These are phyloP conservation scores for Hybos culiciformis DNA, from an alignment of 2,888 invertebrate species.

Conservation along the genomic window DNA sequence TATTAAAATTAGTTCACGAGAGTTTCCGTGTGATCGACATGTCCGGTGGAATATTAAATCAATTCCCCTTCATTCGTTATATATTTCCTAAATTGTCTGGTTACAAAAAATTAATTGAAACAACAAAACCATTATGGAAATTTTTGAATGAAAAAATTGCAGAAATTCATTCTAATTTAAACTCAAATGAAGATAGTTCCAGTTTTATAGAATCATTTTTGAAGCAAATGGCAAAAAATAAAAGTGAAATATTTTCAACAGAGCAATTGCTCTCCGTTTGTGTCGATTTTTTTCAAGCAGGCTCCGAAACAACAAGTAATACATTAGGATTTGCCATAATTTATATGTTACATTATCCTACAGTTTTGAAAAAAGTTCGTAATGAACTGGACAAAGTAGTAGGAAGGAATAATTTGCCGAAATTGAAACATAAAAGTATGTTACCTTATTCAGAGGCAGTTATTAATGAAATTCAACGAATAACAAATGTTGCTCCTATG, in stretches of 20 bases:
- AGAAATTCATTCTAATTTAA: slow-evolving; percentile 29
- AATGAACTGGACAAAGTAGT: slow-evolving; percentile 37
- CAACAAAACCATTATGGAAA: slow-evolving; percentile 40
- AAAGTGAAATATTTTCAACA: slow-evolving; percentile 29
- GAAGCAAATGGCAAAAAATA: slow-evolving; percentile 36
- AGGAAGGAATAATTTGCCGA: slow-evolving; percentile 29
- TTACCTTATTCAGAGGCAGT: slow-evolving; percentile 43
- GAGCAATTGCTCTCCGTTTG: slow-evolving; percentile 43
- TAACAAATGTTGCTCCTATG: slow-evolving; percentile 35
- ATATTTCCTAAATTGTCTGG: slow-evolving; percentile 49
- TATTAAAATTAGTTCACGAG: slow-evolving; percentile 46
- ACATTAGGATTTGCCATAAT: slow-evolving; percentile 43
- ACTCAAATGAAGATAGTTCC: slow-evolving; percentile 23
- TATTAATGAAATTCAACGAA: slow-evolving; percentile 39
- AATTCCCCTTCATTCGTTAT: slow-evolving; percentile 52
- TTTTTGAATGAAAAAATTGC: slow-evolving; percentile 43
- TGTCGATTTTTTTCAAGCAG: slow-evolving; percentile 47
- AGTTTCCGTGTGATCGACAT: slow-evolving; percentile 49
- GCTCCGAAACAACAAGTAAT: slow-evolving; percentile 41
- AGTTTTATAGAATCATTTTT: slow-evolving; percentile 41
- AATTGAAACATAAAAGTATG: slow-evolving; percentile 36
- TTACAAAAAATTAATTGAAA: slow-evolving; percentile 40
- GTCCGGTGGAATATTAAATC: slow-evolving; percentile 54
- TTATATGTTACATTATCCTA: slow-evolving; percentile 41
- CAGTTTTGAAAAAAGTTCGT: slow-evolving; percentile 40